phyloP scores from a whole-genome alignment of 2,888 invertebrate genomes.

The Punctoribates punctum region DNA sequence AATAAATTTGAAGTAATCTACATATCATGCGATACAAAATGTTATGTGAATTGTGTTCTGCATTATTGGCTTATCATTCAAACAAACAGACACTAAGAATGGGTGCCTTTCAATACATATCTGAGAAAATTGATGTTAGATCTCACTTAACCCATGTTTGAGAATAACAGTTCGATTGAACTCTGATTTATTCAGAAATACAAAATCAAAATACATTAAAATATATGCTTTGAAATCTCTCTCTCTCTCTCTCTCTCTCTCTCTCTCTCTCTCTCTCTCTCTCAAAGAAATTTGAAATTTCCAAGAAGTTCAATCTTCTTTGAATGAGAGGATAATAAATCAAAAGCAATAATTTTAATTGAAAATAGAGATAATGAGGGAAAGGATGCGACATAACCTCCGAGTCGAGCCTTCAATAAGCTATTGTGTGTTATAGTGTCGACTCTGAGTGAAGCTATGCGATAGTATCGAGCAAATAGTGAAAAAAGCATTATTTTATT shows the following conservation, averaged over 20 bases:
- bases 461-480: not conserved
- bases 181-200: no score
- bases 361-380: no score
- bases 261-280: no score
- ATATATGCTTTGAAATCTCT: no score
- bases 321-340: no score
- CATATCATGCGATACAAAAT: not conserved
- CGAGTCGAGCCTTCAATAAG: not conserved
- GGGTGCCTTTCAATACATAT: not conserved
- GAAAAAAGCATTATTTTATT: constrained; percentile 9
- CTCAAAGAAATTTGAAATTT: no score
- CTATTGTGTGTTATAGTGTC: not conserved
- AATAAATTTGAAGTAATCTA: no score
- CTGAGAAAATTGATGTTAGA: constrained; percentile 10
- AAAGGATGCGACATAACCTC: not conserved
- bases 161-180: no score
- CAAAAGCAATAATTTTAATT: no score
- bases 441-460: constrained; percentile 14
- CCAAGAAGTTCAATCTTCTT: no score
- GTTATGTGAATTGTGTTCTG: constrained; percentile 8
- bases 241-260: no score
- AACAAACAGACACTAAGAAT: not conserved
- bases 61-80: constrained; percentile 18
- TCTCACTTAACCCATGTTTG: constrained; percentile 15
- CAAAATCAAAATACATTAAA: no score